Evolutionary conservation across 2,113 vertebrate species (phyloP).

Genomic region (Amazona guildingii): DNA sequence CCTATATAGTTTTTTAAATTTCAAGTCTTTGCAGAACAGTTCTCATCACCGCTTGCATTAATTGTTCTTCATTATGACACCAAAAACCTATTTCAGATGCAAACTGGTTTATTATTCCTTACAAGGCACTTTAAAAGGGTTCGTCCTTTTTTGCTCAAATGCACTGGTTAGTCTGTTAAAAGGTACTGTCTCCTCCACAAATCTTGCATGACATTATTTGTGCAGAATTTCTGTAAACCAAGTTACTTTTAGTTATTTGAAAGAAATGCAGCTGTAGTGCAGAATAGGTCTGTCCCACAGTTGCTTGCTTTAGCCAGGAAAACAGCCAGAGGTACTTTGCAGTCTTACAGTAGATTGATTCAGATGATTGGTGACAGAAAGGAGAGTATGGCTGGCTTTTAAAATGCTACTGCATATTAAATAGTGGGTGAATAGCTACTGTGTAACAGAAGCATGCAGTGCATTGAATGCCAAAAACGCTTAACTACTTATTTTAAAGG

Average conservation of each 20-base stretch:
- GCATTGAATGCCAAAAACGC: background rate
- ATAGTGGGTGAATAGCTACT: background rate
- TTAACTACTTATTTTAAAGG: background rate
- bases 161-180: background rate
- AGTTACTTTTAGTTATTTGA: background rate
- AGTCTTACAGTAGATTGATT: background rate
- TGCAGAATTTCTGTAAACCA: background rate
- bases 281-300: background rate
- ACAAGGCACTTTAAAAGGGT: background rate
- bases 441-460: background rate
- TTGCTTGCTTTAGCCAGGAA: background rate
- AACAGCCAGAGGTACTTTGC: slow-evolving; percentile 7
- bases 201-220: background rate
- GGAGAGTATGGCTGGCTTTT: background rate
- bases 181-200: background rate
- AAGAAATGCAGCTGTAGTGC: background rate
- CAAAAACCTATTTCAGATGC: background rate
- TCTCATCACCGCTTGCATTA: background rate
- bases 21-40: background rate
- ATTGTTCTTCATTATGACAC: background rate
- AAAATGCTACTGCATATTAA: slow-evolving; percentile 1
- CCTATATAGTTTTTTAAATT: background rate
- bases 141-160: background rate
- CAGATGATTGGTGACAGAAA: background rate
- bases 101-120: background rate